Base-by-base conservation (phyloP, 1,140 invertebrate genomes). In the Aphelenchoides avenae region DNA sequence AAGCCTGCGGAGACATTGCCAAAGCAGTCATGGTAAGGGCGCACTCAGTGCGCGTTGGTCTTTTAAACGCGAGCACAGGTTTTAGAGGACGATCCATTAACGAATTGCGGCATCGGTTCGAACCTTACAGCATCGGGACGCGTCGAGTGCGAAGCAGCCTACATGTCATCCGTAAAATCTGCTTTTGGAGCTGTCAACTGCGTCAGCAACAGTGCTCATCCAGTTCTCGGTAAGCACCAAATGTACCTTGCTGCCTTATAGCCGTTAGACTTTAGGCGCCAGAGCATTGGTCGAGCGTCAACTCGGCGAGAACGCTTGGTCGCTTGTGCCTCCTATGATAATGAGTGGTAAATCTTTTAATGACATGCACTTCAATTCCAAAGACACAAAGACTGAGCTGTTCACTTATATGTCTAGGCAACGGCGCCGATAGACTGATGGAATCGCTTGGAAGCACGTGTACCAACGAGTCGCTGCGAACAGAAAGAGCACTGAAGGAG, bases 121-220 rank as follows among this genome's bases (percentile, higher is more conserved):
- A 67, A 66, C 36, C 41, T 66, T 39, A 66, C 66, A 5, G 31
- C 26, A 1, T 24, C 15, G 3, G 67, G 67, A 13, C 36, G 22
- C 27, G 66, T 66, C 1, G 64, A 66, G 33, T 70, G 66, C 29
- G 64, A 66, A 52, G 67, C 51, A 2, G 59, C 30, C 6, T 70
- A 43, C 20, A 66, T 66, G 60, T 13, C 34, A 15, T 66, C 67
- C 3, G 31, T 52, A 5, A 52, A 52, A 22, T 29, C 57, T 29
- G 54, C 67, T 11, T 66, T 63, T 52, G 64, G 64, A n/a, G 43
- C 52, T 11, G 67, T 70, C 20, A 60, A 36, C 18, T 11, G 49
- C 24, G 66, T 66, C 2, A 24, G 37, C 11, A 58, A 52, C 47
- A 9, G n/a, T 31, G 15, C 36, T 36, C 30, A 1, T 27, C 5